Base-by-base conservation (phyloP, 1,140 invertebrate genomes). In the Pseudomyrmex gracilis region DNA sequence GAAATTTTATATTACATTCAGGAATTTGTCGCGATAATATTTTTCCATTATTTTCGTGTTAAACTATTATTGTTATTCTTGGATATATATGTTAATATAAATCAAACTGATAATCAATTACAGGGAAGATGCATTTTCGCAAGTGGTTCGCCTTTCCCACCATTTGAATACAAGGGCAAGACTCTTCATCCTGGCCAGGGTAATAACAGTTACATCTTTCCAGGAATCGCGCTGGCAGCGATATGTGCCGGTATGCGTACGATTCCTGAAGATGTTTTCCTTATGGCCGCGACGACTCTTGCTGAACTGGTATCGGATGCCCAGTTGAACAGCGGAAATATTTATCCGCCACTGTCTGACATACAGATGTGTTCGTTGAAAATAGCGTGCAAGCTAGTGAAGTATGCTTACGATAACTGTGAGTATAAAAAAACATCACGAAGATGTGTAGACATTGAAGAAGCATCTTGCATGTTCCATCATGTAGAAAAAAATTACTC, bases 141-240 rank as follows among this genome's bases (percentile, higher is more conserved):
- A 1, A 98, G 97, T 82, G 98, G 98, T 9, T 99, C 98, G 53
- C 98, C 98, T 13, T 99, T 99, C 93, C 95, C 96, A 20, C 97
- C 97, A 0, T 97, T 98, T 24, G 96, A 95, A 12, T 95, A 96
- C 53, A 96, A 98, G 77, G 97, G 97, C 0, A 96, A 97, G 89
- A 97, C 96, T 12, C 97, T 95, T 90, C 93, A 96, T 91, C 98
- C 98, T 1, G 98, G 98, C 0, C 98, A 99, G 94, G 98, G 98
- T 80, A 99, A 99, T 94, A 99, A 99, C 94, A 97, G 98, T 0
- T 99, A 99, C 94, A 99, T 99, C 89, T 99, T 99, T 95, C 98
- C 98, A 17, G 98, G 98, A 34, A 96, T 99, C 15, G 98, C 97
- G 20, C 95, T 99, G 5, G 98, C 97, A 63, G 97, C 97, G 47